These are phyloP conservation scores for Acanthiza pusilla DNA, from an alignment of 2,797 vertebrate species.

Conservation along the genomic window DNA sequence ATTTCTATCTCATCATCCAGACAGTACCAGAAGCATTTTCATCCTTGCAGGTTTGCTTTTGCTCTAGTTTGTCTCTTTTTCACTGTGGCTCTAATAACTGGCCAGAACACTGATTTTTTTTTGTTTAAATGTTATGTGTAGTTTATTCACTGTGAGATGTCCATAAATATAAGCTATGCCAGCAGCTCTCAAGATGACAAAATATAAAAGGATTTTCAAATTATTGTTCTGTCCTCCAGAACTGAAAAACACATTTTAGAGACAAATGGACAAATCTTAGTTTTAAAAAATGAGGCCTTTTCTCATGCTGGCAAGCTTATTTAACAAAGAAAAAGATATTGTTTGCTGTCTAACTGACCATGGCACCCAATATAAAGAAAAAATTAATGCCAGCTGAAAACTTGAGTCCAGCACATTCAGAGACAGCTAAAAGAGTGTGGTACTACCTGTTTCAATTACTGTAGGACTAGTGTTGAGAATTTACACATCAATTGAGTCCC, in stretches of 20 bases:
- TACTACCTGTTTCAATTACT: not conserved
- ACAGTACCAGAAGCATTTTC: not conserved
- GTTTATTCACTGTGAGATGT: not conserved
- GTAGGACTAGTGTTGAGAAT: not conserved
- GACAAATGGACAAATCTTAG: conserved; percentile 2
- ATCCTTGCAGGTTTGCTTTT: not conserved
- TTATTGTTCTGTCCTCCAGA: not conserved
- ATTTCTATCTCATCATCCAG: not conserved
- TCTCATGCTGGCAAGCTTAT: not conserved
- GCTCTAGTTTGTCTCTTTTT: not conserved
- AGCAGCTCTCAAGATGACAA: not conserved
- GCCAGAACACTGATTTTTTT: not conserved
- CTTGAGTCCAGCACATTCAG: not conserved
- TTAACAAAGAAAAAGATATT: not conserved
- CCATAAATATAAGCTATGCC: not conserved
- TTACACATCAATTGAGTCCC: not conserved
- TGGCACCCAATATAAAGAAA: not conserved
- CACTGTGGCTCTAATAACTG: not conserved
- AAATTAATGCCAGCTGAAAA: not conserved
- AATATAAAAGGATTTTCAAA: not conserved
- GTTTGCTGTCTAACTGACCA: not conserved
- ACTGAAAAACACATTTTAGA: conserved; percentile 35
- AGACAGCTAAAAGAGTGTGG: not conserved
- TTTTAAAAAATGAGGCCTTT: conserved; percentile 16
- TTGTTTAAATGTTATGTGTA: not conserved